phyloP scores from a whole-genome alignment of 1,140 invertebrate species.

The Drosophila elegans region DNA sequence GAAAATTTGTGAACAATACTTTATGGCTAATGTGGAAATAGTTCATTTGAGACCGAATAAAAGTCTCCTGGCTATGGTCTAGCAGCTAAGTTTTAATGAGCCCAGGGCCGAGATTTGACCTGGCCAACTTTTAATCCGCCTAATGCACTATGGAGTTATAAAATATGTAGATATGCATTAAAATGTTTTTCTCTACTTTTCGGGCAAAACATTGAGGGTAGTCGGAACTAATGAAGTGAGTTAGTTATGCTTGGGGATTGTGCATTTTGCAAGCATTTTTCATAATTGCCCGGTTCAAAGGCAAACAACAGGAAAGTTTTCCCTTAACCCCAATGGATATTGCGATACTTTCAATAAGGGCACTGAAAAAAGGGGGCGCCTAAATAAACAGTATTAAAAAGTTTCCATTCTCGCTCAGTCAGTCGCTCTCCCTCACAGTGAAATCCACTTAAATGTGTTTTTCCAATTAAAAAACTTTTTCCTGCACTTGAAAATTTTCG shows the following conservation, averaged over 20 bases:
- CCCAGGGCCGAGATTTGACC: constrained; percentile 45
- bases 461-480: constrained; percentile 82
- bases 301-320: constrained; percentile 55
- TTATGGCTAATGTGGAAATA: neutral
- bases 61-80: constrained; percentile 41
- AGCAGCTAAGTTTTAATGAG: constrained; percentile 71
- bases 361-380: constrained; percentile 3
- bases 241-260: constrained; percentile 72
- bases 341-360: constrained; percentile 52
- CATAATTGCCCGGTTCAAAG: constrained; percentile 64
- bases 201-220: neutral
- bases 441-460: constrained; percentile 83
- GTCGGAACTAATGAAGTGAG: constrained; percentile 73
- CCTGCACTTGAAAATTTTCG: constrained; percentile 77
- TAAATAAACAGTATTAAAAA: constrained; percentile 80
- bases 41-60: constrained; percentile 16
- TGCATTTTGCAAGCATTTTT: constrained; percentile 50
- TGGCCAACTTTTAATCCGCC: constrained; percentile 43
- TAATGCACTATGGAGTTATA: constrained; percentile 47
- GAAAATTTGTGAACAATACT: constrained; percentile 14
- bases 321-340: constrained; percentile 42
- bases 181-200: constrained; percentile 71
- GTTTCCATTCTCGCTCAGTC: constrained; percentile 55
- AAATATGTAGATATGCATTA: constrained; percentile 72
- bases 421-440: constrained; percentile 38